phyloP scores from a whole-genome alignment of 2,113 vertebrate species.

The Rousettus leschenaultii region DNA sequence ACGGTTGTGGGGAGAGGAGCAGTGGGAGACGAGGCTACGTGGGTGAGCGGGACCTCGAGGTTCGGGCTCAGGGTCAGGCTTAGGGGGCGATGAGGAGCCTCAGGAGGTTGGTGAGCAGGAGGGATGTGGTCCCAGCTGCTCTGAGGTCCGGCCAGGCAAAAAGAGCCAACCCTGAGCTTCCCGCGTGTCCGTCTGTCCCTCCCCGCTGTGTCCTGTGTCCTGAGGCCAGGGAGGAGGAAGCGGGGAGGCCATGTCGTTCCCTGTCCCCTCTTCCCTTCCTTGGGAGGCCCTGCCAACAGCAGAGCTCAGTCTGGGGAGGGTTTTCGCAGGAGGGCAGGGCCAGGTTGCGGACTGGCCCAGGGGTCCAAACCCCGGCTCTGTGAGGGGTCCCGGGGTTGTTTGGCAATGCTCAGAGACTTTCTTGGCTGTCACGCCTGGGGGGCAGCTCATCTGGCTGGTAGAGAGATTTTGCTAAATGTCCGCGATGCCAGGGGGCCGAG shows the following conservation, averaged over 20 bases:
- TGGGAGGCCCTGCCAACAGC: conserved; percentile 75
- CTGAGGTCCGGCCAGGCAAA: accelerated
- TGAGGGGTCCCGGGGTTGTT: not conserved
- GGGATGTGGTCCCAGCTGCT: not conserved
- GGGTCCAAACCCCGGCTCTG: accelerated
- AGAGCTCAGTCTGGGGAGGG: conserved; percentile 74
- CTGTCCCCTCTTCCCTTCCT: conserved; percentile 70
- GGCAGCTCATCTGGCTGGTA: accelerated
- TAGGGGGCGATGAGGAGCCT: not conserved
- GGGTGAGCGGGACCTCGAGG: accelerated
- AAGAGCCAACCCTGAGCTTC: not conserved
- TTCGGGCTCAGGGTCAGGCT: not conserved
- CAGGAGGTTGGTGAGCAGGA: not conserved
- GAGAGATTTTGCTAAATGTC: not conserved
- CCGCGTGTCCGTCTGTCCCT: not conserved
- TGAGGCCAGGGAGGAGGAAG: not conserved
- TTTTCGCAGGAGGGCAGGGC: conserved; percentile 61
- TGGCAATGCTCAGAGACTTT: not conserved
- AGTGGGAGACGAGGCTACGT: accelerated
- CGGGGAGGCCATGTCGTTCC: conserved; percentile 59
- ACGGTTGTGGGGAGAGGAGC: too few species aligned
- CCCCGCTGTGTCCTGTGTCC: not conserved
- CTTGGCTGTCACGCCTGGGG: not conserved
- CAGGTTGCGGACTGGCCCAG: not conserved
- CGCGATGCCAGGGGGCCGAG: accelerated